Evolutionary conservation across 2,113 vertebrate genomes (phyloP).

Genomic region (Protobothrops mucrosquamatus): DNA sequence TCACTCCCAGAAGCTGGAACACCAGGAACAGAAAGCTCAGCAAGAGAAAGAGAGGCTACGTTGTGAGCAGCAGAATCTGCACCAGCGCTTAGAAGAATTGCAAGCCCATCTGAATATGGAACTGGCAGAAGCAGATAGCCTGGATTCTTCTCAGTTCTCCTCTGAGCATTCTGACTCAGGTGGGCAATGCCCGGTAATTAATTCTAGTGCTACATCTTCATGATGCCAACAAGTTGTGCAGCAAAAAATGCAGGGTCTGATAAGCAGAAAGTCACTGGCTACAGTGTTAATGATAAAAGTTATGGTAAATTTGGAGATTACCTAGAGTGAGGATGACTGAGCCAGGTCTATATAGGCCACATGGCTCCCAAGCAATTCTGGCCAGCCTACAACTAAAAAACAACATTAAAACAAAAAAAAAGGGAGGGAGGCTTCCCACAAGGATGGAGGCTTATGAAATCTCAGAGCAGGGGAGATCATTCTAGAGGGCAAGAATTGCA

Average conservation of each 20-base stretch:
- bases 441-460: not conserved
- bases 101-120: constrained; percentile 60
- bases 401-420: not conserved
- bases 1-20: constrained; percentile 81
- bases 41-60: constrained; percentile 80
- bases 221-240: not conserved
- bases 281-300: not conserved
- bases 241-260: not conserved
- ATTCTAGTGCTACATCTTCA: not conserved
- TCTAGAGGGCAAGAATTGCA: not conserved
- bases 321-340: not conserved
- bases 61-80: constrained; percentile 80
- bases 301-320: not conserved
- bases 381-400: not conserved
- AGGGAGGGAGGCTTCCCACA: not conserved
- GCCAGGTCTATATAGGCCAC: not conserved
- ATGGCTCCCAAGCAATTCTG: not conserved
- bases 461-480: not conserved
- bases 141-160: constrained; percentile 83
- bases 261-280: not conserved
- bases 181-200: constrained; percentile 37
- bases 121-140: constrained; percentile 80
- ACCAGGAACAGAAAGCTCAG: constrained; percentile 82
- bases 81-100: constrained; percentile 76
- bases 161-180: constrained; percentile 87